phyloP scores from a whole-genome alignment of 2,113 vertebrate species.

The Oxyura jamaicensis region DNA sequence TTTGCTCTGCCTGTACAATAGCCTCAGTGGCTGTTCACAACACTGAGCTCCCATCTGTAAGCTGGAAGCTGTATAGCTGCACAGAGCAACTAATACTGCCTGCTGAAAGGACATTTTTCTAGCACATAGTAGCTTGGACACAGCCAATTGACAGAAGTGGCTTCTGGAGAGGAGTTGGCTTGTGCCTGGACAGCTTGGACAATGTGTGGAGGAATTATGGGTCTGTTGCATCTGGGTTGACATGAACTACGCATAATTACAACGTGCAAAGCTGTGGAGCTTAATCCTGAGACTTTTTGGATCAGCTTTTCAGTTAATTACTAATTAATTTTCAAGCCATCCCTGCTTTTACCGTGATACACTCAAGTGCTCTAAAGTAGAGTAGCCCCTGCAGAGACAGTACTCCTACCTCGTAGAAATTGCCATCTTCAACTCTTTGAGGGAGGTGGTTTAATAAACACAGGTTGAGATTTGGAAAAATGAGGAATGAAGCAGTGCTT shows the following conservation, averaged over 20 bases:
- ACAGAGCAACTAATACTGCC: neutral
- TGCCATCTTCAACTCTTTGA: neutral
- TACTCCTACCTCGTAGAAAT: neutral
- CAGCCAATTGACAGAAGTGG: neutral
- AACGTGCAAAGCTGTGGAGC: neutral
- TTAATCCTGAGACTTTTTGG: neutral
- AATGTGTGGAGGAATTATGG: accelerated
- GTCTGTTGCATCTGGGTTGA: neutral
- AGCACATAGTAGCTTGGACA: neutral
- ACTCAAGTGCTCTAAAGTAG: neutral
- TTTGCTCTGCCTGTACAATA: neutral
- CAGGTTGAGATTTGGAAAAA: neutral
- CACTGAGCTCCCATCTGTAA: accelerated
- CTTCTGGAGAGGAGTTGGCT: neutral
- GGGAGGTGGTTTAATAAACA: neutral
- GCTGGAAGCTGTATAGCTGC: neutral
- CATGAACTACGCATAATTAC: accelerated
- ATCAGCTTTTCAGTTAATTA: neutral
- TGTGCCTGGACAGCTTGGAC: neutral
- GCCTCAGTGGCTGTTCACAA: neutral
- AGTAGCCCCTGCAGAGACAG: neutral
- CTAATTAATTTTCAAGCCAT: neutral
- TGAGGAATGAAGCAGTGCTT: neutral
- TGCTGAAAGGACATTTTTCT: neutral
- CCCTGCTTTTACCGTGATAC: neutral